These are phyloP conservation scores for Ascidia mentula DNA, from an alignment of 23 tunicate species.

Conservation along the genomic window DNA sequence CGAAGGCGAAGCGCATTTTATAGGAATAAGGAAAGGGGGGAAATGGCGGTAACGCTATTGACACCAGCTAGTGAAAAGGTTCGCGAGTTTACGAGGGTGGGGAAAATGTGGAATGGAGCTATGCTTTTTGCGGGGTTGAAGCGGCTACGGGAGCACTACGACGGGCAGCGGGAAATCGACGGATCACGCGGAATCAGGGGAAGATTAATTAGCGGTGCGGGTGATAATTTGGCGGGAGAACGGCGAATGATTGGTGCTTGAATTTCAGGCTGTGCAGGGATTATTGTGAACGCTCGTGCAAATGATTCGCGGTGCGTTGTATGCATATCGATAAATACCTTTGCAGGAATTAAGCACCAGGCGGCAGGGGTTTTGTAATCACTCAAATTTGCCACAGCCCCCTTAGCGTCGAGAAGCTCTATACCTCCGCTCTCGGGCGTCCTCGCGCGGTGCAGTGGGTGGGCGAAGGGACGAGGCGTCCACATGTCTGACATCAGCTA, in stretches of 20 bases:
- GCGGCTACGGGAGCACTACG: slow-evolving; percentile 6
- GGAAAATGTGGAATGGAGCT: background rate
- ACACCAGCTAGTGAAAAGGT: background rate
- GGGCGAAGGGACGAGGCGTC: background rate
- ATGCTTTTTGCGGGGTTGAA: background rate
- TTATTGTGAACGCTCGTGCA: background rate
- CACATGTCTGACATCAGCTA: background rate
- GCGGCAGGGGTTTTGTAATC: no score
- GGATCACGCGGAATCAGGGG: background rate
- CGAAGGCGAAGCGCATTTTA: no score
- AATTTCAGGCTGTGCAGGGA: background rate
- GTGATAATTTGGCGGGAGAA: background rate
- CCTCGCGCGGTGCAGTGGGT: background rate
- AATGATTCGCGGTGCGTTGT: no score
- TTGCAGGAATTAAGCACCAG: no score
- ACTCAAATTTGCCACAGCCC: slow-evolving; percentile 11
- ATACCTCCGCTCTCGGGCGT: background rate
- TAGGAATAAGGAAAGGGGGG: background rate
- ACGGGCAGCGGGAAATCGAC: background rate
- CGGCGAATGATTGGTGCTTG: background rate
- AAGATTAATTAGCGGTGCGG: background rate
- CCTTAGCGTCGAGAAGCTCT: background rate
- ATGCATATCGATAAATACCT: no score
- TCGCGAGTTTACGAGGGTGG: no score
- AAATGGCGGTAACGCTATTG: background rate